phyloP scores from a whole-genome alignment of 2,113 vertebrate genomes.

The Salvelinus sp. region DNA sequence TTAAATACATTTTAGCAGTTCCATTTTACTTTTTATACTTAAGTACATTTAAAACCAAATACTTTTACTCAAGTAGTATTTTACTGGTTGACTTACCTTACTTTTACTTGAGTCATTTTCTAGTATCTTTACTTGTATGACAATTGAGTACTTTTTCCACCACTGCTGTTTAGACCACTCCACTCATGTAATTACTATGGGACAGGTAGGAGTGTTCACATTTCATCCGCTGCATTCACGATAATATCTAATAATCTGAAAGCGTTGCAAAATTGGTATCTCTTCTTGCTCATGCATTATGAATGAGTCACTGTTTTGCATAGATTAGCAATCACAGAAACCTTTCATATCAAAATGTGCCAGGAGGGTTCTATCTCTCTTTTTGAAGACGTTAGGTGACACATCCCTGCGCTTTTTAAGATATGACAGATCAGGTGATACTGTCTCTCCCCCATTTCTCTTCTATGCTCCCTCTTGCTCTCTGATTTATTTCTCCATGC shows the following conservation, averaged over 20 bases:
- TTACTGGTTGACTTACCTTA: neutral
- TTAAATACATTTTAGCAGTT: too few relatives aligned
- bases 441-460: slow-evolving; percentile 43
- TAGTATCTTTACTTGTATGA: slow-evolving; percentile 15
- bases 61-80: too few relatives aligned
- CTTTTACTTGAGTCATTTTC: too few relatives aligned
- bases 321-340: slow-evolving; percentile 82
- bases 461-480: slow-evolving; percentile 43
- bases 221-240: slow-evolving; percentile 75
- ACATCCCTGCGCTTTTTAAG: slow-evolving; percentile 64
- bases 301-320: slow-evolving; percentile 79
- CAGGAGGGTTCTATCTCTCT: slow-evolving; percentile 64
- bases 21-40: too few relatives aligned
- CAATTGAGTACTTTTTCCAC: slow-evolving; percentile 9
- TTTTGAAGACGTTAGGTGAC: slow-evolving; percentile 65
- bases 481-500: slow-evolving; percentile 68
- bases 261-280: slow-evolving; percentile 79
- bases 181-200: slow-evolving; percentile 72
- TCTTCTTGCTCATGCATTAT: slow-evolving; percentile 78
- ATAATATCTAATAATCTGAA: slow-evolving; percentile 81
- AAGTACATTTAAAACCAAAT: too few relatives aligned
- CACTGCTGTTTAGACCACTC: slow-evolving; percentile 51
- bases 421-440: slow-evolving; percentile 70
- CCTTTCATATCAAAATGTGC: slow-evolving; percentile 70
- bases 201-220: slow-evolving; percentile 78